Evolutionary conservation across 1,140 invertebrate genomes (phyloP).

Genomic region (Caligus rogercresseyi): DNA sequence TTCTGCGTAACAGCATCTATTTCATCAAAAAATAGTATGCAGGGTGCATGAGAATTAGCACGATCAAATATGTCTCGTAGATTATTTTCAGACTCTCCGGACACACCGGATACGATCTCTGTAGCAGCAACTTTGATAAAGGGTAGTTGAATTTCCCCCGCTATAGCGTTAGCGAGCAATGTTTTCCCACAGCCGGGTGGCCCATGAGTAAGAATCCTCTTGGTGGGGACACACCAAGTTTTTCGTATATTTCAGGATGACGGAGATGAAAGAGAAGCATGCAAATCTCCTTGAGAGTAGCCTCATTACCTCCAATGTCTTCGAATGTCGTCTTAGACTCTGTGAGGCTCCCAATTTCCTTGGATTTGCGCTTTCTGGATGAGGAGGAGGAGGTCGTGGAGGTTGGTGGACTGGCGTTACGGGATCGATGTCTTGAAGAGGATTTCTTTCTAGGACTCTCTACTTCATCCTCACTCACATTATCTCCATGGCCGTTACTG

Average conservation of each 20-base stretch:
- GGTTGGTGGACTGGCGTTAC: neutral
- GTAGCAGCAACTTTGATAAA: slow-evolving; percentile 48
- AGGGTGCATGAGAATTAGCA: slow-evolving; percentile 51
- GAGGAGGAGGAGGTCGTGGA: neutral
- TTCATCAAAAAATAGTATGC: slow-evolving; percentile 83
- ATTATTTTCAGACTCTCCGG: slow-evolving; percentile 82
- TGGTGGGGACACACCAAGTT: slow-evolving; percentile 9
- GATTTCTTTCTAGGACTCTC: neutral
- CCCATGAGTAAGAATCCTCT: slow-evolving; percentile 33
- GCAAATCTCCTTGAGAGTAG: neutral
- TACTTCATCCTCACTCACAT: neutral
- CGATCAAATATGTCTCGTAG: slow-evolving; percentile 77
- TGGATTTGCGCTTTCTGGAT: neutral
- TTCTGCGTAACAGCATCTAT: slow-evolving; percentile 73
- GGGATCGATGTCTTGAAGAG: neutral
- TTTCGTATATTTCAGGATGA: neutral
- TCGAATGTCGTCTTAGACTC: neutral
- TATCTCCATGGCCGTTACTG: neutral
- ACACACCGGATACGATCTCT: slow-evolving; percentile 80
- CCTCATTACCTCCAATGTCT: slow-evolving; percentile 14
- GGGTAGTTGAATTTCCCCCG: slow-evolving; percentile 46
- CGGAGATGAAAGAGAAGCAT: slow-evolving; percentile 4
- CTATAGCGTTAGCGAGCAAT: slow-evolving; percentile 71
- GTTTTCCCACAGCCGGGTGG: slow-evolving; percentile 88
- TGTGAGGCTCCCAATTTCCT: neutral